phyloP scores from a whole-genome alignment of 2,113 vertebrate species.

The Pomatostomus ruficeps region DNA sequence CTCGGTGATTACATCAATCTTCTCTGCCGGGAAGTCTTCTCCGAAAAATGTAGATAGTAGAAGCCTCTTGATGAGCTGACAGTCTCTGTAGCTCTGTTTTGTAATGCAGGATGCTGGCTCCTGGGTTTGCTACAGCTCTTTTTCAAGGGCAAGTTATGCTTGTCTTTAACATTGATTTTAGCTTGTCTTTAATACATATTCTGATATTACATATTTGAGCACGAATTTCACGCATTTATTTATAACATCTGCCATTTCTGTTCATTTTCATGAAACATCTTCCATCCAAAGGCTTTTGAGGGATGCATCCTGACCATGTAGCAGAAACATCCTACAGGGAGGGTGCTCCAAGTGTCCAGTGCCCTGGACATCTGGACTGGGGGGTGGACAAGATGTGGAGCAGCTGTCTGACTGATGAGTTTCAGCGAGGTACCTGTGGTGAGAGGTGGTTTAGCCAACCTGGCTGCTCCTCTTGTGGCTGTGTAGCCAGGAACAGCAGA shows the following conservation, averaged over 20 bases:
- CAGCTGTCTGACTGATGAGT: not conserved
- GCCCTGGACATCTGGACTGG: not conserved
- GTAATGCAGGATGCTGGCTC: no score
- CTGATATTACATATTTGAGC: no score
- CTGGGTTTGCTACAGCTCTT: no score
- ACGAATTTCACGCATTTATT: no score
- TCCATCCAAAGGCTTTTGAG: not conserved
- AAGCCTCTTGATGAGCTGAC: no score
- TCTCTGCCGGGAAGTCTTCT: no score
- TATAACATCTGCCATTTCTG: not conserved
- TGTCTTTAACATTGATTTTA: no score
- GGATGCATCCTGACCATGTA: rapidly evolving
- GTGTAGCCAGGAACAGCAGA: not conserved
- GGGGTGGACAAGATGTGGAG: not conserved
- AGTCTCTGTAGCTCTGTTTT: no score
- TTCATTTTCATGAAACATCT: not conserved
- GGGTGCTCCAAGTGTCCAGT: not conserved
- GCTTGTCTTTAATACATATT: no score
- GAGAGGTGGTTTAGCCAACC: not conserved
- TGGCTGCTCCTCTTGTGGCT: not conserved
- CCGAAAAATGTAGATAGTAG: no score
- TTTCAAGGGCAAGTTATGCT: no score
- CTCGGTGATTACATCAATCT: no score
- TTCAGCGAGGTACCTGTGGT: not conserved
- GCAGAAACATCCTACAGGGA: not conserved